Evolutionary conservation across 2,797 vertebrate genomes (phyloP), one percentile per base, ranked within the genome.

Genomic region (Octomys mimax): DNA sequence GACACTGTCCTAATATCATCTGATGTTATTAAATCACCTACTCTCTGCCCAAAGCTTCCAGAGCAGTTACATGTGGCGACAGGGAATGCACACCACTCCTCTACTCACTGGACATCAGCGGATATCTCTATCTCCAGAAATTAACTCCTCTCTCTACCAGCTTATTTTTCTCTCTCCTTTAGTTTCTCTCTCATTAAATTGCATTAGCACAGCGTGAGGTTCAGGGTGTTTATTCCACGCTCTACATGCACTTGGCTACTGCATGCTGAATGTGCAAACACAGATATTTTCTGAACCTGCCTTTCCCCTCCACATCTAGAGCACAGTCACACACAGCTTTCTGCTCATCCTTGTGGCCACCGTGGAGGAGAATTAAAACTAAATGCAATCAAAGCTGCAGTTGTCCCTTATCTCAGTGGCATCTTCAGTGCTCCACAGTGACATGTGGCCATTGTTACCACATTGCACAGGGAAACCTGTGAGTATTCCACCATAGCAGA

Each of bases 311-410:
- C 14, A 71, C 1, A 71, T 87, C 22, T 21, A 52, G 0, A 62
- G 64, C 9, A 52, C 0, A 77, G 42, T 28, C 54, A 66, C 46
- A 42, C 36, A 93, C 70, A 91, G 73, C 62, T 42, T 85, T 85
- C 66, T 95, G 1, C 46, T 12, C 73, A 88, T 73, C 5, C 12
- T 26, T 6, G 46, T 68, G 62, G 79, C 49, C 42, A 70, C 71
- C 70, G 87, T 70, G 24, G 31, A 39, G 33, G 79, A 21, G 52
- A 52, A 89, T 54, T 81, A 59, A 71, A 83, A 57, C 78, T 33
- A 75, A 94, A 28, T 77, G 33, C 68, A 89, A 87, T 83, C 90
- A 28, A 78, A 96, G 57, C 83, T 79, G 54, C 16, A 71, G 2
- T 39, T 62, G 57, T 6, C 28, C 80, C 77, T 94, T 31, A 39